Conservation (phyloP, 1,140 invertebrate genomes). For the Pachypsylla venusta region DNA sequence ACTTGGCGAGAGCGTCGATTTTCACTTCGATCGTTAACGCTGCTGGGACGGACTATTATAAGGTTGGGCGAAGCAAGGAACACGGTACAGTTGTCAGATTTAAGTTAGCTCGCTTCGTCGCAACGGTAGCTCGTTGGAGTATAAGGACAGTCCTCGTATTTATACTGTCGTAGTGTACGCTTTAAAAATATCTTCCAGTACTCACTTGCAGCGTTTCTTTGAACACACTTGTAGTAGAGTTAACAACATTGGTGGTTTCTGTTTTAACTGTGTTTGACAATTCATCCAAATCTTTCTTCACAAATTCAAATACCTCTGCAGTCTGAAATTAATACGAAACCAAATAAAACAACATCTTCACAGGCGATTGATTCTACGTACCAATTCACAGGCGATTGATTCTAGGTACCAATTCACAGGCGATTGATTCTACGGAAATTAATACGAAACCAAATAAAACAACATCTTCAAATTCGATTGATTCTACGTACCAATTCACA, state of each 20-base stretch:
- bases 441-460: background rate
- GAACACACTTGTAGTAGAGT: slow-evolving; percentile 41
- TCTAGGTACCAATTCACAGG: background rate
- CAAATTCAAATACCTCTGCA: slow-evolving; percentile 50
- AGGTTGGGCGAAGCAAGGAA: too few relatives aligned
- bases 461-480: background rate
- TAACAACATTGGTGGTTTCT: slow-evolving; percentile 47
- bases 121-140: too few relatives aligned
- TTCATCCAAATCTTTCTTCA: slow-evolving; percentile 58
- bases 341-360: background rate
- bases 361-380: background rate
- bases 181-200: background rate
- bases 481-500: background rate
- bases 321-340: slow-evolving; percentile 20
- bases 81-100: too few relatives aligned
- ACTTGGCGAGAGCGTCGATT: too few relatives aligned
- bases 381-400: background rate
- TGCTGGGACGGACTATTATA: too few relatives aligned
- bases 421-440: background rate
- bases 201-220: slow-evolving; percentile 51
- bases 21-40: too few relatives aligned
- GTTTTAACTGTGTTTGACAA: slow-evolving; percentile 49
- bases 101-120: too few relatives aligned
- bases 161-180: too few relatives aligned
- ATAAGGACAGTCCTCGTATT: too few relatives aligned